Conservation (phyloP, 2,888 invertebrate species). For the Leptopilina syphax region DNA sequence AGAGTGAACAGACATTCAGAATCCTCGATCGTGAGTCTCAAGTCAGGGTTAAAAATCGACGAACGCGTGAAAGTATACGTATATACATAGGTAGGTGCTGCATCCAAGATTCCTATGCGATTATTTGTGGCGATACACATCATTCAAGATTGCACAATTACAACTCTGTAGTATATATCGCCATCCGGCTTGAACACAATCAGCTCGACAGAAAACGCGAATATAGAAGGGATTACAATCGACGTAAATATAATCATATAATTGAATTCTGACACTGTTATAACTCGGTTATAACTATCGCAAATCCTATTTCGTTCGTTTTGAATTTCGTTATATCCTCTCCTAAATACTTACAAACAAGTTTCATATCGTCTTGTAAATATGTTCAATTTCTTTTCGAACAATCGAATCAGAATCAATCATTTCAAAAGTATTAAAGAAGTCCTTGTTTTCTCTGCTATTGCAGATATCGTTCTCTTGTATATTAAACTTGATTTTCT, state of each 20-base stretch:
- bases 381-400: no score
- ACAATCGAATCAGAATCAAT: no score
- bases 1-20: conserved; percentile 16
- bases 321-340: no score
- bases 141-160: conserved; percentile 41
- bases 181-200: conserved; percentile 18
- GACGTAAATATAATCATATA: conserved; percentile 34
- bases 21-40: conserved; percentile 29
- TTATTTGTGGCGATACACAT: conserved; percentile 39
- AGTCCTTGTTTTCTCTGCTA: no score
- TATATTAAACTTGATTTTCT: no score
- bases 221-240: conserved; percentile 27
- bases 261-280: conserved; percentile 15
- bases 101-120: conserved; percentile 52
- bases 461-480: no score
- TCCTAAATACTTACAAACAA: no score
- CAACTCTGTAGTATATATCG: conserved; percentile 10
- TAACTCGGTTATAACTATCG: neutral
- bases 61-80: conserved; percentile 38
- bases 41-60: conserved; percentile 25
- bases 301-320: no score
- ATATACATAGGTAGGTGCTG: conserved; percentile 42
- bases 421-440: no score
- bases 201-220: conserved; percentile 23
- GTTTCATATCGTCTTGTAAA: no score